Conservation (phyloP, 2,797 vertebrate genomes). For the Xerus rutilus region DNA sequence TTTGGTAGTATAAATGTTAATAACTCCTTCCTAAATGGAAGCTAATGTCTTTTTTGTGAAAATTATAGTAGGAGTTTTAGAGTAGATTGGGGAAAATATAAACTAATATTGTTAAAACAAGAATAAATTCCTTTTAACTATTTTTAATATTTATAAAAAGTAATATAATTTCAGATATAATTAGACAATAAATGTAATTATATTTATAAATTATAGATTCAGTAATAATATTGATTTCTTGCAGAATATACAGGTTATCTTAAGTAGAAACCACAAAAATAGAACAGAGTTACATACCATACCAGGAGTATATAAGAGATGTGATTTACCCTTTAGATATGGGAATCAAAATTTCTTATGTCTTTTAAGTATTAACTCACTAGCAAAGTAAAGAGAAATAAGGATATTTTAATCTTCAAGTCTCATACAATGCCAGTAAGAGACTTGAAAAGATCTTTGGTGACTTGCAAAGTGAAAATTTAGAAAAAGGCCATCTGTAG, state of each 20-base stretch:
- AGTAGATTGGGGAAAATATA: background rate
- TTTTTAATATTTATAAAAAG: background rate
- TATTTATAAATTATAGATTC: background rate
- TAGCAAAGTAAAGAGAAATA: background rate
- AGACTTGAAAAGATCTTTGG: background rate
- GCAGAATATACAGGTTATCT: background rate
- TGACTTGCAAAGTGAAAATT: background rate
- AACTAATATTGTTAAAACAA: background rate
- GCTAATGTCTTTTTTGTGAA: background rate
- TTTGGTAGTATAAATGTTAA: background rate
- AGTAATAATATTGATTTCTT: background rate
- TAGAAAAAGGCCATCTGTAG: background rate
- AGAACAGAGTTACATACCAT: background rate
- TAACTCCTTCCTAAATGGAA: background rate
- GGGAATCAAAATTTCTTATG: background rate
- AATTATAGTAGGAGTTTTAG: background rate
- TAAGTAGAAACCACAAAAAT: background rate
- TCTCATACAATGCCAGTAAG: background rate
- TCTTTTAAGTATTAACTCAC: background rate
- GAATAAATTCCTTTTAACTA: background rate
- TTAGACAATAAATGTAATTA: background rate
- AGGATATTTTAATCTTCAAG: background rate
- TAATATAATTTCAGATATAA: slow-evolving; percentile 31
- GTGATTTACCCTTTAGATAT: background rate
- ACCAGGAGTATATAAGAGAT: background rate